phyloP scores from a whole-genome alignment of 2,888 invertebrate genomes.

The Euproctis similis region DNA sequence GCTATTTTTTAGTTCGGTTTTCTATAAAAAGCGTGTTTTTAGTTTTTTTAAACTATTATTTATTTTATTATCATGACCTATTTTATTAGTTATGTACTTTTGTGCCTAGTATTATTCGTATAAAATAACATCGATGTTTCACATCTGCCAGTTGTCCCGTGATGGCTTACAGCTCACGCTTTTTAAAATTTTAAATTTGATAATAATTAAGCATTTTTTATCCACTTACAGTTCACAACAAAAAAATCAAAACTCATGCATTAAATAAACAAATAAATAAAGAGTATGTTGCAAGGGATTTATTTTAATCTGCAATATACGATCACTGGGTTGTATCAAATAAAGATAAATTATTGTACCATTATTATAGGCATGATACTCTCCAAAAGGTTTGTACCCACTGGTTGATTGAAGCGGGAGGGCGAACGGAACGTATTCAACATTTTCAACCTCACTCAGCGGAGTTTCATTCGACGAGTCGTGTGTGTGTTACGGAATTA shows the following conservation, averaged over 20 bases:
- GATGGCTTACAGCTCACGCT: no score
- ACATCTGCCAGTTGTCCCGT: no score
- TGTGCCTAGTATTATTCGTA: no score
- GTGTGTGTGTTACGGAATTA: constrained; percentile 53
- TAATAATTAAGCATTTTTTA: neutral
- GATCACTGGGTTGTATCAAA: neutral
- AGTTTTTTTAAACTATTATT: no score
- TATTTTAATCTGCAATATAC: neutral
- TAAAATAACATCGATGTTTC: no score
- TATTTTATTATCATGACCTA: no score
- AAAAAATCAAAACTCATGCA: neutral
- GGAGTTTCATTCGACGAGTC: constrained; percentile 34
- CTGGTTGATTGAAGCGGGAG: constrained; percentile 57
- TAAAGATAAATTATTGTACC: neutral
- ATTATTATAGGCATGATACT: neutral
- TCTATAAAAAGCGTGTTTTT: no score
- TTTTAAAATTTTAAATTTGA: no score
- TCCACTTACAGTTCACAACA: neutral
- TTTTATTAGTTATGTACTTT: no score
- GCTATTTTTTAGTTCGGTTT: no score
- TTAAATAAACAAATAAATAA: no score
- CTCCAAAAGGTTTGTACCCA: constrained; percentile 39
- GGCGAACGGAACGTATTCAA: constrained; percentile 55
- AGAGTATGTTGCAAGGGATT: neutral
- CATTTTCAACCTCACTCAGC: constrained; percentile 47